Percentiles rank a stretch among this genome's conserved stretches.
phyloP scores from a whole-genome alignment of 1,140 invertebrate genomes.

The Anoplolepis gracilipes region DNA sequence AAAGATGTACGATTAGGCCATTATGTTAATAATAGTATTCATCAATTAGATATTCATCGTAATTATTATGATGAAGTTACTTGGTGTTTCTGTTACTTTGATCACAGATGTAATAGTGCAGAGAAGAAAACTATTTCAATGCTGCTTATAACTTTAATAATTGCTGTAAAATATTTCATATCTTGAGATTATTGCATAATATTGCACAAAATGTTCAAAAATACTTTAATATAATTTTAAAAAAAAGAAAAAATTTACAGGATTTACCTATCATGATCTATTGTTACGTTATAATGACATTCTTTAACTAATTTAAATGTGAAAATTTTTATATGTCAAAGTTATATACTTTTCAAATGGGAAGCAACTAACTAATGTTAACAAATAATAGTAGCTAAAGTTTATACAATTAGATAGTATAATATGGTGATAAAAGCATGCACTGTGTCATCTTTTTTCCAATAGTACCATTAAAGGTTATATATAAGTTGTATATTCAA shows the following conservation, averaged over 20 bases:
- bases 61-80: conserved; percentile 93
- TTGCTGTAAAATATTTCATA: conserved; percentile 65
- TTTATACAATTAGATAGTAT: too few species aligned
- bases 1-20: conserved; percentile 92
- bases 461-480: too few species aligned
- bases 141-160: conserved; percentile 60
- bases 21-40: conserved; percentile 95
- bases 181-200: background rate
- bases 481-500: too few species aligned
- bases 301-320: too few species aligned
- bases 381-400: too few species aligned
- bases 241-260: background rate
- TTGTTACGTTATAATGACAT: too few species aligned
- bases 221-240: background rate
- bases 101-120: conserved; percentile 93
- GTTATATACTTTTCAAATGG: too few species aligned
- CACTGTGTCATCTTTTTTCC: too few species aligned
- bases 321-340: too few species aligned
- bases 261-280: too few species aligned
- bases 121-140: conserved; percentile 70
- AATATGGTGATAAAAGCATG: too few species aligned
- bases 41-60: conserved; percentile 94
- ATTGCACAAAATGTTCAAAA: background rate
- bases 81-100: conserved; percentile 97
- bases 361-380: too few species aligned